phyloP scores from a whole-genome alignment of 2,888 invertebrate species.

The Cheilosia scutellata region DNA sequence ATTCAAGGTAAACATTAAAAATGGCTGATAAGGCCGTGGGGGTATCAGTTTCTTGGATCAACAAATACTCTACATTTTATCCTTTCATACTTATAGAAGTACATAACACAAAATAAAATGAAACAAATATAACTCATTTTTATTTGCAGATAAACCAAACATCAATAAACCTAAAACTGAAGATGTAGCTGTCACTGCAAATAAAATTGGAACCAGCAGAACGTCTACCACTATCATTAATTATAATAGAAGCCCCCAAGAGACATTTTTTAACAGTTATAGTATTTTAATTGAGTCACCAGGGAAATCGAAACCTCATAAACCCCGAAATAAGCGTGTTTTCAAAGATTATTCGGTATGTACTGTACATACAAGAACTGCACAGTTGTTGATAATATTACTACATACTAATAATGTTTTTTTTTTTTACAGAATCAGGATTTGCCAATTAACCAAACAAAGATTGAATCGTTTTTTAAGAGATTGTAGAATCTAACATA shows the following conservation, averaged over 20 bases:
- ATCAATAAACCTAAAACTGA: constrained; percentile 8
- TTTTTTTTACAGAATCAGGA: constrained; percentile 6
- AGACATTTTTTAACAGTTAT: constrained; percentile 25
- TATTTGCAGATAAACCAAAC: constrained; percentile 35
- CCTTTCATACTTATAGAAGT: background rate
- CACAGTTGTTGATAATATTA: background rate
- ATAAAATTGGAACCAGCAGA: background rate
- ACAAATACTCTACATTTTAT: no score
- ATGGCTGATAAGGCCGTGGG: no score
- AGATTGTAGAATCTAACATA: constrained; percentile 24
- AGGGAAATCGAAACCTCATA: constrained; percentile 5
- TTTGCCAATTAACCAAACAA: constrained; percentile 56
- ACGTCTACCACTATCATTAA: background rate
- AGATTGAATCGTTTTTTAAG: constrained; percentile 65
- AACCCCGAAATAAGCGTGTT: constrained; percentile 23
- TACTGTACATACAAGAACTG: background rate
- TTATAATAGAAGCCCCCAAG: background rate
- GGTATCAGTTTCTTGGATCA: no score
- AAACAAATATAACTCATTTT: background rate
- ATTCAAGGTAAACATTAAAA: no score
- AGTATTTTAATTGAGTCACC: constrained; percentile 17
- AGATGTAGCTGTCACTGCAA: background rate
- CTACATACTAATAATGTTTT: background rate
- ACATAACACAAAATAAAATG: no score
- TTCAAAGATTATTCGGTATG: constrained; percentile 24